Percentiles rank a stretch among this genome's conserved stretches.
Conservation (phyloP, 2,113 vertebrate genomes). For the Daphoenositta chrysoptera region DNA sequence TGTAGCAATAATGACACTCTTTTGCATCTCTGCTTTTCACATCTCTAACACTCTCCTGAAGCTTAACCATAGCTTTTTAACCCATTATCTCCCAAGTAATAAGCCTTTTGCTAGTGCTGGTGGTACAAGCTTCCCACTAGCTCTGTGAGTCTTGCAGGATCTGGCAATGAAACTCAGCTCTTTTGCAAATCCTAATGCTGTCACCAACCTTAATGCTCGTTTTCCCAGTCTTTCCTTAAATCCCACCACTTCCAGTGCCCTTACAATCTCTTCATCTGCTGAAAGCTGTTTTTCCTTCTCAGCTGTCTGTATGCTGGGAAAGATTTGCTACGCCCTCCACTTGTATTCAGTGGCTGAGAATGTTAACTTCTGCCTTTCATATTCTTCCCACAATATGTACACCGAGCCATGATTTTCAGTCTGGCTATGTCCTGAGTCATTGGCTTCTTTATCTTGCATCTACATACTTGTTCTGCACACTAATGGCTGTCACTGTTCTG, state of each 20-base stretch:
- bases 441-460: constrained; percentile 1
- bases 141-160: not conserved
- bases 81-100: not conserved
- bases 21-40: not conserved
- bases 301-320: not conserved
- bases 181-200: not conserved
- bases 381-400: not conserved
- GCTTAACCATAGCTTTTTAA: not conserved
- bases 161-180: not conserved
- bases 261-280: not conserved
- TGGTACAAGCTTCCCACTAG: not conserved
- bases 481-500: not conserved
- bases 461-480: not conserved
- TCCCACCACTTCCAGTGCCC: not conserved
- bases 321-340: not conserved
- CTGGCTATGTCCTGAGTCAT: constrained; percentile 21
- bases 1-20: not conserved
- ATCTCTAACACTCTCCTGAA: not conserved
- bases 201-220: not conserved
- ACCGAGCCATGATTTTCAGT: not conserved
- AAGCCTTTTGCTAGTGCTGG: not conserved
- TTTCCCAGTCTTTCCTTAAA: not conserved
- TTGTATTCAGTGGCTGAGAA: constrained; percentile 33
- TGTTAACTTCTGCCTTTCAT: constrained; percentile 15
- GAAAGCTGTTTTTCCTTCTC: not conserved